A percentile compares a stretch with the other conserved stretches of the same genome.
Conservation (phyloP, 2,888 invertebrate species). For the Argyresthia albistria region DNA sequence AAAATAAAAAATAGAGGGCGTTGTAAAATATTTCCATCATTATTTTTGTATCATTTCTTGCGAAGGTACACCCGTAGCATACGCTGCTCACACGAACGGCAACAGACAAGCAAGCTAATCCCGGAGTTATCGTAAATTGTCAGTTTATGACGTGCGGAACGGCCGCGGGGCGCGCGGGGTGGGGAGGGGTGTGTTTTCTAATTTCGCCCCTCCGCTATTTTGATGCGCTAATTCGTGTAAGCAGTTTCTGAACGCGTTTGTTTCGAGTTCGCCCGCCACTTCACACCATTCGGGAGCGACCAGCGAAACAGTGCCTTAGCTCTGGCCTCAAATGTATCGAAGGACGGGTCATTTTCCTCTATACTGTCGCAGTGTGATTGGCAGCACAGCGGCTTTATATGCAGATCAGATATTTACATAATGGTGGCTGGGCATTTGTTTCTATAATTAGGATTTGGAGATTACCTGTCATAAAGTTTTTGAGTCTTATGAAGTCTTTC, state of each 20-base stretch:
- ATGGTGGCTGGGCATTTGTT: not conserved
- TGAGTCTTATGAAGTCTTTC: not conserved
- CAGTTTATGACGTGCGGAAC: slow-evolving; percentile 74
- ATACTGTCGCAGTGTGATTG: not conserved
- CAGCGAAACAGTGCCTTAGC: slow-evolving; percentile 22
- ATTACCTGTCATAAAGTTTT: not conserved
- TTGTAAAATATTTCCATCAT: too few species aligned
- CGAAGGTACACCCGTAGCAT: slow-evolving; percentile 57
- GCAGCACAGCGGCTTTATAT: slow-evolving; percentile 35
- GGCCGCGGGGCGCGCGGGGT: slow-evolving; percentile 37
- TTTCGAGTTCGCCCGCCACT: slow-evolving; percentile 50
- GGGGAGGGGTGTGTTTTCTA: slow-evolving; percentile 56
- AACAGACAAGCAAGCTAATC: slow-evolving; percentile 57
- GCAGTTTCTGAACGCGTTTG: slow-evolving; percentile 70
- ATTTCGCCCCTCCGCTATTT: slow-evolving; percentile 66
- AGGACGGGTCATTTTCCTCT: slow-evolving; percentile 18
- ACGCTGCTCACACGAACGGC: too few species aligned
- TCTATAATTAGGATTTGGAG: not conserved
- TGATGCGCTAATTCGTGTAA: slow-evolving; percentile 73
- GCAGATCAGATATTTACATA: slow-evolving; percentile 6
- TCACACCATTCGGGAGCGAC: slow-evolving; percentile 23
- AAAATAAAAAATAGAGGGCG: too few species aligned
- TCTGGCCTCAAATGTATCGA: slow-evolving; percentile 18
- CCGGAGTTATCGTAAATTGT: slow-evolving; percentile 73
- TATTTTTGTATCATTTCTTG: too few species aligned